Evolutionary conservation across 2,888 invertebrate genomes (phyloP), one percentile per base, ranked within the genome.

Genomic region (Sphaerophoria taeniata): DNA sequence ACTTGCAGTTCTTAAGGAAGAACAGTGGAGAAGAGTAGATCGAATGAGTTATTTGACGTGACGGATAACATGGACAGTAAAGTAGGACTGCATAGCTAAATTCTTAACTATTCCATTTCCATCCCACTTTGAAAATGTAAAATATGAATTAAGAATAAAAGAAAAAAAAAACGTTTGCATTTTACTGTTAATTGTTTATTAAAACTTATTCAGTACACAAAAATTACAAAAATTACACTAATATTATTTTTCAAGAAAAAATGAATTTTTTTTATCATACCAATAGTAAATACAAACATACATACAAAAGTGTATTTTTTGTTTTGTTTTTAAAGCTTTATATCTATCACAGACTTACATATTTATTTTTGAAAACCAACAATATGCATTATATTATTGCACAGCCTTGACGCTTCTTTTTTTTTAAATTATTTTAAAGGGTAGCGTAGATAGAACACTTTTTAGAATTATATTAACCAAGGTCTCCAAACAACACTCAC

Each of bases 401-500:
- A 85, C 85, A 87, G 81, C 85, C 81, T 60, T 77, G 51, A 79
- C 78, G 87, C 49, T 24, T 24, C 2, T 70, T 31, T 71, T 51
- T n/a, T n/a, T n/a, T n/a, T n/a, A n/a, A n/a, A 49, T 75, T 47
- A 60, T 63, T 16, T 43, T 39, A 71, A 36, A 58, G 53, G 61
- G 43, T 34, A 67, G 56, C 51, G 34, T 53, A 36, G 34, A 24
- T 53, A 36, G 34, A 71, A 12, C 1, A 33, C n/a, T 73, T 67
- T 39, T 11, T 39, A 24, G 0, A 39, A 24, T 0, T 60, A 4
- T 39, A 1, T 76, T 89, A 88, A 91, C 91, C 91, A 91, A 67
- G 91, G 91, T 60, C 91, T 90, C 91, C 91, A 91, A 34, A 92
- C 88, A n/a, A 43, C 47, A 36, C 45, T 70, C 16, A 14, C 53